Evolutionary conservation across 2,888 invertebrate genomes (phyloP).

Genomic region (Leptinotarsa rubiginosa): DNA sequence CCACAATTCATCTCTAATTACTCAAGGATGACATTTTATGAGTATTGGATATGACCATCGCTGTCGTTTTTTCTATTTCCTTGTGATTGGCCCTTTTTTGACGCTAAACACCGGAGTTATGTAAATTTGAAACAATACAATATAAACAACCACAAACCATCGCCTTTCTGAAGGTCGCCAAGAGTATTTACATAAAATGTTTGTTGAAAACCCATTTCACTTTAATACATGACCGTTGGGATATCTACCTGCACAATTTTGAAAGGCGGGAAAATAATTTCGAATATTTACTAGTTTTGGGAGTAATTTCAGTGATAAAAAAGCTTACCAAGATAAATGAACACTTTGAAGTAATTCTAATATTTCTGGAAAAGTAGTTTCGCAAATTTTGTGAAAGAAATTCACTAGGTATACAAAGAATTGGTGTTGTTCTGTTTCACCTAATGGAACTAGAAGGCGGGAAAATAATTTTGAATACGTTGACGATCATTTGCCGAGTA

Average conservation of each 20-base stretch:
- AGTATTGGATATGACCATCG: not conserved
- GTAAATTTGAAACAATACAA: not conserved
- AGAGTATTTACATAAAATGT: constrained; percentile 12
- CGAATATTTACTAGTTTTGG: not conserved
- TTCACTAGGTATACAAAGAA: not conserved
- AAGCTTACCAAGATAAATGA: not conserved
- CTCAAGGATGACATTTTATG: constrained; percentile 5
- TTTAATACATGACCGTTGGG: constrained; percentile 2
- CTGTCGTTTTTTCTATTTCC: no score
- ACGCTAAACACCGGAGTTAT: no score
- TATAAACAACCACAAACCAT: not conserved
- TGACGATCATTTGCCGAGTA: not conserved
- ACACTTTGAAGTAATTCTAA: not conserved
- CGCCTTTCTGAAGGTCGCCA: constrained; percentile 3
- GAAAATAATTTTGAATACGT: not conserved
- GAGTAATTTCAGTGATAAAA: not conserved
- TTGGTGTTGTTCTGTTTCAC: not conserved
- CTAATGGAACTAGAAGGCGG: not conserved
- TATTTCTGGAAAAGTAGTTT: not conserved
- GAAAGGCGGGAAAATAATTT: not conserved
- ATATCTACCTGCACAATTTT: not conserved
- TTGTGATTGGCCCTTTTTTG: no score
- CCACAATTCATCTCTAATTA: constrained; percentile 11
- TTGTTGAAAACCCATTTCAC: not conserved
- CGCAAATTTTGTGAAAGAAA: not conserved